Evolutionary conservation across 2,113 vertebrate species (phyloP), one percentile per base, ranked within the genome.

Genomic region (Desmodus rotundus): DNA sequence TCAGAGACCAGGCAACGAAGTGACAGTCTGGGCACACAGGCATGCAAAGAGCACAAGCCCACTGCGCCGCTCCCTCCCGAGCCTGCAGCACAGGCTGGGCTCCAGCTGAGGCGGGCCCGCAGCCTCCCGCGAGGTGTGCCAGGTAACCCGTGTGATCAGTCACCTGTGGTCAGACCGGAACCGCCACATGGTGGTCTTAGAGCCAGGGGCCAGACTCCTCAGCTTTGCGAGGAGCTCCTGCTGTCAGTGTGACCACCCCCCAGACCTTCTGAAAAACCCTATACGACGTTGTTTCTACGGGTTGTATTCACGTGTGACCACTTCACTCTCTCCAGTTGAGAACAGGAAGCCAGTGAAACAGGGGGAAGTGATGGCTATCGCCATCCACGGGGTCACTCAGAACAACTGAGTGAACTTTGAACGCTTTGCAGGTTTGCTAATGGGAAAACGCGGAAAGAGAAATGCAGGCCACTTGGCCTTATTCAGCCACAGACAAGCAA

Each of bases 71-170:
- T 58, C 56, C 56, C 24, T 58, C 24, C 56, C 10, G 56, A 26
- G 24, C 56, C 56, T 56, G 9, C 24, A 4, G 56, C 7, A 3
- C 54, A 56, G 24, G 17, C 31, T 28, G 52, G 15, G n/a, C 19
- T 26, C 68, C 17, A 28, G 31, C 8, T 54, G 16, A 20, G 1
- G 24, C 11, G 1, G 28, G 15, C 10, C 7, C 2, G 20, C 12
- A 6, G 33, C 19, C 22, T 50, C 67, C 15, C 0, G 0, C 1
- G 6, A 61, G 43, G 22, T 7, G 20, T 22, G 19, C 72, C 61
- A 9, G 26, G 3, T 4, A 1, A 12, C 5, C 16, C 38, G 10
- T 31, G n/a, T 0, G 11, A 9, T 15, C 5, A 1, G 4, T 12
- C 5, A 1, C 2, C 16, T 14, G 20, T 14, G 3, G 5, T 7